These are phyloP conservation scores for Bubalus kerabau DNA, from an alignment of 2,113 vertebrate species.

Conservation along the genomic window DNA sequence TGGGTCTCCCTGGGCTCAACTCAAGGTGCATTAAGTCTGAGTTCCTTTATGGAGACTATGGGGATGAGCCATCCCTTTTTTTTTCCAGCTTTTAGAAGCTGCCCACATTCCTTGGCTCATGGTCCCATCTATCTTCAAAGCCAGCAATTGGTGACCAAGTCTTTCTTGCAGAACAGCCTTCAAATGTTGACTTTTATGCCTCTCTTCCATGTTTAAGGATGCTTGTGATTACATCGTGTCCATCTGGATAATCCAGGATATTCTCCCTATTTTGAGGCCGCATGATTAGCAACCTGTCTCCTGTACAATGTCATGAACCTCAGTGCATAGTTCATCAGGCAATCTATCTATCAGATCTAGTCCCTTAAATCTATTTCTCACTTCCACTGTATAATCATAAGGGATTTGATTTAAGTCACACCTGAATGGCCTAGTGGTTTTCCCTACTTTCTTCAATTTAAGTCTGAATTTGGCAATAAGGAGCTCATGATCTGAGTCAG, in stretches of 20 bases:
- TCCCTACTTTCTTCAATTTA: too few relatives aligned
- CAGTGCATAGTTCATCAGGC: too few relatives aligned
- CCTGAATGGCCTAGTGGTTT: too few relatives aligned
- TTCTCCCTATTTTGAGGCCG: background rate
- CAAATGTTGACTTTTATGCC: background rate
- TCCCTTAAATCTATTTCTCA: too few relatives aligned
- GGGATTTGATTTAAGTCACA: too few relatives aligned
- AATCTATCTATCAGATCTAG: too few relatives aligned
- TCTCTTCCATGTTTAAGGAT: background rate
- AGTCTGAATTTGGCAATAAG: too few relatives aligned
- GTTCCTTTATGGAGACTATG: background rate
- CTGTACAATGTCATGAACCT: too few relatives aligned
- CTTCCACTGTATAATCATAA: too few relatives aligned
- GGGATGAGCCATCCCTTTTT: background rate
- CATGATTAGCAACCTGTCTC: background rate
- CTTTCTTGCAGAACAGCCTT: background rate
- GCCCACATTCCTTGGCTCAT: background rate
- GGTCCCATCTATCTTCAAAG: background rate
- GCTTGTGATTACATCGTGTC: background rate
- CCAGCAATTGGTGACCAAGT: fast-evolving
- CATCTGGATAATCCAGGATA: background rate
- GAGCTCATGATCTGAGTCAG: too few relatives aligned
- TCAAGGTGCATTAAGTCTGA: background rate
- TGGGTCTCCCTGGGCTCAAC: background rate
- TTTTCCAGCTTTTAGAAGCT: background rate